These are phyloP conservation scores for Ptychobarbus kaznakovi DNA, from an alignment of 2,797 vertebrate species.

Conservation along the genomic window DNA sequence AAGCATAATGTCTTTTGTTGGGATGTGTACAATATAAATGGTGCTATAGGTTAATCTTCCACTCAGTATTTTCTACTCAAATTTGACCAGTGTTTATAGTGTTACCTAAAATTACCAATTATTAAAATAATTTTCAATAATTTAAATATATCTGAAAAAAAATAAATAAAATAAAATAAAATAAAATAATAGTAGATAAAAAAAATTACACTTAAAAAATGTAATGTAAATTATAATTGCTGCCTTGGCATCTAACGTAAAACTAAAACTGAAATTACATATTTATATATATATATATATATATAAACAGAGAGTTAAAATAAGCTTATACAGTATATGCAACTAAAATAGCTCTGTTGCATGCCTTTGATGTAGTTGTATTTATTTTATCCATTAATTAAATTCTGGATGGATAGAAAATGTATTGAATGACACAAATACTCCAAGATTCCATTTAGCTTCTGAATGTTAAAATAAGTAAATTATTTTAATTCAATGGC, in stretches of 20 bases:
- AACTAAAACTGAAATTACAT: no score
- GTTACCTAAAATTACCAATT: not conserved
- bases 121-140: not conserved
- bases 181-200: no score
- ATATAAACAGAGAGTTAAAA: no score
- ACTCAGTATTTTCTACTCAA: not conserved
- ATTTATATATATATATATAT: no score
- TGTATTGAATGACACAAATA: not conserved
- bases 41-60: not conserved
- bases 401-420: not conserved
- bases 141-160: no score
- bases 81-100: not conserved
- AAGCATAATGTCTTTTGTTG: not conserved
- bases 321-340: no score
- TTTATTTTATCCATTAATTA: slow-evolving; percentile 7
- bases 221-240: no score
- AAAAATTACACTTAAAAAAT: no score
- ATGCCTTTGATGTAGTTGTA: not conserved
- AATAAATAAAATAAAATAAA: no score
- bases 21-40: not conserved
- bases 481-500: not conserved
- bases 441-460: not conserved
- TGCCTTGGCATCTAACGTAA: no score
- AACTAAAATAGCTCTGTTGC: not conserved
- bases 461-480: not conserved